Evolutionary conservation across 2,888 invertebrate species (phyloP).

Genomic region (Tubulanus polymorphus): DNA sequence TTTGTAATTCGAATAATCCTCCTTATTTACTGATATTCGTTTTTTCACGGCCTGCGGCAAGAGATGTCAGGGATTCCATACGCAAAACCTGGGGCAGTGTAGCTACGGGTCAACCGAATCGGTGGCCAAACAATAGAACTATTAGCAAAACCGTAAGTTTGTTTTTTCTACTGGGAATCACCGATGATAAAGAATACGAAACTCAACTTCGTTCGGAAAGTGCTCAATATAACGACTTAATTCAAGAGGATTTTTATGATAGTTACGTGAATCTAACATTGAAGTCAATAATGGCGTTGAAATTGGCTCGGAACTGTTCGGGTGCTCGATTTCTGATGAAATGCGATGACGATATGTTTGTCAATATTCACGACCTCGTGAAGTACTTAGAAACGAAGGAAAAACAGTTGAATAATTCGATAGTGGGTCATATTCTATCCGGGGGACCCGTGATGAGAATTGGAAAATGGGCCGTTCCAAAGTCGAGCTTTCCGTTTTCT

Average conservation of each 20-base stretch:
- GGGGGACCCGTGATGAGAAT: not conserved
- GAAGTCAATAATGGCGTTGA: not conserved
- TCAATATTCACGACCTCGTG: too few species aligned
- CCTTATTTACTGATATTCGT: not conserved
- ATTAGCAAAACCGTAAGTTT: not conserved
- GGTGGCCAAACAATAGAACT: not conserved
- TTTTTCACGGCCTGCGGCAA: not conserved
- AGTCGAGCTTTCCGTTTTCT: not conserved
- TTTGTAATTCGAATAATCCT: not conserved
- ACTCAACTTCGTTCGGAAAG: not conserved
- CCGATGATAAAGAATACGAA: not conserved
- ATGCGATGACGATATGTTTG: not conserved
- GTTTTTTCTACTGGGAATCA: not conserved
- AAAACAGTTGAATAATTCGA: not conserved
- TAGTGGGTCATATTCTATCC: not conserved
- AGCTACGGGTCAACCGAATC: not conserved
- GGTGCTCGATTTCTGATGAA: not conserved
- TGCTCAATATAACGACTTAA: not conserved
- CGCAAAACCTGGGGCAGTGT: not conserved
- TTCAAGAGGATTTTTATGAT: not conserved
- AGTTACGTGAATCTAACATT: not conserved
- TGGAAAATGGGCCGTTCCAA: not conserved
- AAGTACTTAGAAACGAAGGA: too few species aligned
- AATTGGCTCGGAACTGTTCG: not conserved
- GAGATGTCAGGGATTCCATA: not conserved